phyloP scores from a whole-genome alignment of 2,797 vertebrate species.

The Urophycis tenuis region DNA sequence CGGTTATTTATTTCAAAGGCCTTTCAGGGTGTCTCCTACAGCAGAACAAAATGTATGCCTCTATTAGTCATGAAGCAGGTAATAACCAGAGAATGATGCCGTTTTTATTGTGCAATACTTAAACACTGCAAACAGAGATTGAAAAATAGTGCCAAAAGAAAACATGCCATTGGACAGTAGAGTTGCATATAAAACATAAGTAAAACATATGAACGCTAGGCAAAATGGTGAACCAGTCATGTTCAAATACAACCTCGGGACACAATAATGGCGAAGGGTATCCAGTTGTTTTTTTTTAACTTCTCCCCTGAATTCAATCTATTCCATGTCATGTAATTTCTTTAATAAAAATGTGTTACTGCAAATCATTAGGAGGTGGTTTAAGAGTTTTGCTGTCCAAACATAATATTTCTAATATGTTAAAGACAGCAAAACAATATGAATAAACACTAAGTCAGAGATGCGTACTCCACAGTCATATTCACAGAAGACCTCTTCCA shows the following conservation, averaged over 20 bases:
- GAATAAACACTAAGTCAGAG: background rate
- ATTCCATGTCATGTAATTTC: background rate
- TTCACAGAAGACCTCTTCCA: background rate
- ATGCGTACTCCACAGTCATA: background rate
- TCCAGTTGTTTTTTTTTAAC: background rate
- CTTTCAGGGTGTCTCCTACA: no score
- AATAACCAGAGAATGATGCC: background rate
- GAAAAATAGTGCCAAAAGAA: background rate
- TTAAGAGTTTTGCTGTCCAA: background rate
- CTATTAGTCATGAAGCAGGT: background rate
- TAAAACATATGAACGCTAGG: background rate
- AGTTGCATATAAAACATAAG: background rate
- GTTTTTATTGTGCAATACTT: background rate
- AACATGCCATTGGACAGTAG: background rate
- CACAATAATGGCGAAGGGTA: background rate
- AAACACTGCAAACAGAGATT: background rate
- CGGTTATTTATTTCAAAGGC: no score
- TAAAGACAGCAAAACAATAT: background rate
- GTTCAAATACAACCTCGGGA: background rate
- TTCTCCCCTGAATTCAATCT: background rate
- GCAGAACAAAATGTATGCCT: background rate
- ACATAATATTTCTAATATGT: background rate
- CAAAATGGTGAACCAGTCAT: background rate
- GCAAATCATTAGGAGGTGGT: background rate
- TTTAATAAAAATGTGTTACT: background rate